A percentile compares a stretch with the other conserved stretches of the same genome.
Conservation (phyloP, 2,888 invertebrate genomes). For the Rhagophthalmus giganteus region DNA sequence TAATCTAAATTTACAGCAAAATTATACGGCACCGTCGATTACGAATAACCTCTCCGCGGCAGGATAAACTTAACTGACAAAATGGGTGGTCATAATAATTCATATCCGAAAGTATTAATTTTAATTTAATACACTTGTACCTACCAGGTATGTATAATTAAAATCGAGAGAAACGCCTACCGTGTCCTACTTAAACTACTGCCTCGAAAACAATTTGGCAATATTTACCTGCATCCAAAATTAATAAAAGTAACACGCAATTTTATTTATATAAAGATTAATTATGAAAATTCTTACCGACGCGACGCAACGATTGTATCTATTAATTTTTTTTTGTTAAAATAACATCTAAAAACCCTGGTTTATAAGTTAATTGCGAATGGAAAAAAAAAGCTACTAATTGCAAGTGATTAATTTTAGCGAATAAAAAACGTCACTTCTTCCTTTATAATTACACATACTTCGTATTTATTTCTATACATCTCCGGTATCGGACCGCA, state of each 20-base stretch:
- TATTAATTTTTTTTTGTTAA: no score
- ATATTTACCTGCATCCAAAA: conserved; percentile 7
- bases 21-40: conserved; percentile 12
- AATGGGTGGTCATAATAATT: conserved; percentile 13
- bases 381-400: no score
- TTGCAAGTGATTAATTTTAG: no score
- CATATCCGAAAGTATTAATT: conserved; percentile 13
- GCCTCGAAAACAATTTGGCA: conserved; percentile 7
- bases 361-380: no score
- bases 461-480: no score
- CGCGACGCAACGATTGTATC: no score
- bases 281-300: no score
- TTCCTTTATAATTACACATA: no score
- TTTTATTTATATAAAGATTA: no score
- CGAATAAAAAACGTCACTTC: no score
- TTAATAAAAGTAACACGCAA: conserved; percentile 4
- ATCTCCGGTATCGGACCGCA: no score
- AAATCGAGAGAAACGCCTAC: conserved; percentile 13
- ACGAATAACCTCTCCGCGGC: conserved; percentile 7
- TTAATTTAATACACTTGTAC: conserved; percentile 14
- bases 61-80: conserved; percentile 9
- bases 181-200: conserved; percentile 10
- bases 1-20: conserved; percentile 11
- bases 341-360: no score
- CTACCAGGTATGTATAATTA: conserved; percentile 13